Evolutionary conservation across 2,797 vertebrate genomes (phyloP), one percentile per base, ranked within the genome.

Genomic region (Manis crassicaudata): DNA sequence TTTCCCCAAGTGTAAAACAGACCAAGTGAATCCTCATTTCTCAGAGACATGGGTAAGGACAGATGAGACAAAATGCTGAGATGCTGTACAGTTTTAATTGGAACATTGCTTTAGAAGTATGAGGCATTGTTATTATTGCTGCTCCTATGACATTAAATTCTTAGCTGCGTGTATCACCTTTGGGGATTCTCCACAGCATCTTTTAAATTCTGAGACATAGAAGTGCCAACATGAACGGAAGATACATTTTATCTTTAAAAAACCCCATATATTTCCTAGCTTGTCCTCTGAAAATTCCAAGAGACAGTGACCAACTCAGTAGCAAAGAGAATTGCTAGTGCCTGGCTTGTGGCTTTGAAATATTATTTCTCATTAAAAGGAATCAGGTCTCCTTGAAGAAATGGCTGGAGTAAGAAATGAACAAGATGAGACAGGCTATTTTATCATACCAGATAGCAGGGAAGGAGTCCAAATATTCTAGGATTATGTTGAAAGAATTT

Each of bases 91-190:
- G 93, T 92, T 92, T 93, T 97, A 95, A 96, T 76, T 95, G 96
- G 75, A 94, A 90, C 2, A 3, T 13, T 40, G 70, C 77, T 94
- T 87, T 88, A 65, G 81, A 95, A 90, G 93, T 81, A 93, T 1
- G 63, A 95, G 77, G 89, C 67, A 16, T 52, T 85, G 95, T 82
- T 92, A 86, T 95, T 80, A 89, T 20, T 79, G 76, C 72, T 65
- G 37, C 92, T 90, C 80, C 52, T 95, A 82, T 87, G 23, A 95
- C 95, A 85, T 95, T 96, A 96, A 72, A 85, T 94, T 77, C 97
- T 93, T 94, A 96, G 96, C 80, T 92, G 70, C 2, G 35, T 88
- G 93, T 88, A 73, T 94, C 82, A 93, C 92, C 85, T 93, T 75
- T 54, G 95, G 96, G 96, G 96, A 93, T 90, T 96, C 85, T 96